Evolutionary conservation across 2,113 vertebrate species (phyloP), one percentile per base, ranked within the genome.

Genomic region (Daboia siamensis): DNA sequence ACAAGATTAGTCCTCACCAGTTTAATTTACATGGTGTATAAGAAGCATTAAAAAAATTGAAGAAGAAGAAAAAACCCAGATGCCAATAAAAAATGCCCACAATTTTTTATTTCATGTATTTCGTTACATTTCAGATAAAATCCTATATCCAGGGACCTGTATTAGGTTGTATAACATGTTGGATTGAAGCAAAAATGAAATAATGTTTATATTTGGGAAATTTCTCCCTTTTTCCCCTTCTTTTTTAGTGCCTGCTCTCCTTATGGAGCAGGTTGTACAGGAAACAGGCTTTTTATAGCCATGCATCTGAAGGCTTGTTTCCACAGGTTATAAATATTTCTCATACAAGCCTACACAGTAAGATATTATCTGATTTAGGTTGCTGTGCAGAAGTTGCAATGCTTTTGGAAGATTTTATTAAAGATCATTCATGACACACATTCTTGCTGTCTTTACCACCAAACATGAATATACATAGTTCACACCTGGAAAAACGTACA

Each of bases 391-490:
- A 96, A 95, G 95, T 96, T 96, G 97, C 96, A 95, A 95, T 57
- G 55, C 87, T 90, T 96, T 94, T 96, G 93, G 93, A 95, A 95
- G 96, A 97, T 92, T 89, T 90, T 94, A 93, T 69, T 95, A 94
- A 96, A 95, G 93, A 96, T 95, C 95, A 96, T 96, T 97, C 97
- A 97, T 97, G 97, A 96, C 96, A 97, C 96, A 96, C 96, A 94
- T 96, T 93, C 93, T 96, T 97, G 97, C 96, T 96, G 96, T 96
- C 96, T 95, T 96, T 97, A 96, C 96, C 97, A 96, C 96, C 95
- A 93, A 97, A 97, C 97, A 97, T 97, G 98, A 97, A 97, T 97
- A 97, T 96, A 95, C 97, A 97, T 96, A 97, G 97, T 94, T 94
- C 97, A 96, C 96, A 97, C 94, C 95, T 85, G 12, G 0, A 96